A percentile compares a stretch with the other conserved stretches of the same genome.
phyloP scores from a whole-genome alignment of 2,113 vertebrate species.

The Nibea albiflora region DNA sequence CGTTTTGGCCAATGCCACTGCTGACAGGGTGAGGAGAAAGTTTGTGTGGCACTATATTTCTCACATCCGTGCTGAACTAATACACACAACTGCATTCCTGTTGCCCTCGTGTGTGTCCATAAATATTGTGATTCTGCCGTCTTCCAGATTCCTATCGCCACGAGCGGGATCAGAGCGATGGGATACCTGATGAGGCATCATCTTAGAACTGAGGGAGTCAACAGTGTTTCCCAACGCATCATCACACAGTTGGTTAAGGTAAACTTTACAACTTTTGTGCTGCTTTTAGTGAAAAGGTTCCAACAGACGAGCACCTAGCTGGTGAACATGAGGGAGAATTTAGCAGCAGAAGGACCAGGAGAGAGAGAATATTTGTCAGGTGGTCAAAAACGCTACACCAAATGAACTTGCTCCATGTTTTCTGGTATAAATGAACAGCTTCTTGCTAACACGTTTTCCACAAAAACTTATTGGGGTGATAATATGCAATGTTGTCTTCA shows the following conservation, averaged over 20 bases:
- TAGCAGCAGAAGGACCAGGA: neutral
- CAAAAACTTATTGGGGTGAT: neutral
- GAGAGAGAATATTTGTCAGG: neutral
- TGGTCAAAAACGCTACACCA: neutral
- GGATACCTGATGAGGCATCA: slow-evolving; percentile 95
- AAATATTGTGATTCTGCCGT: neutral
- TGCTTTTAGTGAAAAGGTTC: neutral
- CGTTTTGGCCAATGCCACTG: slow-evolving; percentile 88
- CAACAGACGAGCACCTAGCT: neutral
- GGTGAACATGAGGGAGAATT: neutral
- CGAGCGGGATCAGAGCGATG: slow-evolving; percentile 94
- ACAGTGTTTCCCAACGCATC: slow-evolving; percentile 86
- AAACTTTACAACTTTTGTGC: slow-evolving; percentile 16
- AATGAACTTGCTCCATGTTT: neutral
- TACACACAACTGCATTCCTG: neutral
- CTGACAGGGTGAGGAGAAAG: slow-evolving; percentile 90
- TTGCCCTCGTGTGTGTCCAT: neutral
- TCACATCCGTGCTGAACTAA: neutral
- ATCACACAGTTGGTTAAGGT: slow-evolving; percentile 95
- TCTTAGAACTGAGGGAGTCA: slow-evolving; percentile 82
- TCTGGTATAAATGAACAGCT: neutral
- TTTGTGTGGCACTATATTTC: neutral
- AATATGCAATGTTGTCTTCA: neutral
- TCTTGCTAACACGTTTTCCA: neutral
- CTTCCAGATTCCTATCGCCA: slow-evolving; percentile 93